Conservation (phyloP, 2,888 invertebrate species). For the Priocnemis perturbator region DNA sequence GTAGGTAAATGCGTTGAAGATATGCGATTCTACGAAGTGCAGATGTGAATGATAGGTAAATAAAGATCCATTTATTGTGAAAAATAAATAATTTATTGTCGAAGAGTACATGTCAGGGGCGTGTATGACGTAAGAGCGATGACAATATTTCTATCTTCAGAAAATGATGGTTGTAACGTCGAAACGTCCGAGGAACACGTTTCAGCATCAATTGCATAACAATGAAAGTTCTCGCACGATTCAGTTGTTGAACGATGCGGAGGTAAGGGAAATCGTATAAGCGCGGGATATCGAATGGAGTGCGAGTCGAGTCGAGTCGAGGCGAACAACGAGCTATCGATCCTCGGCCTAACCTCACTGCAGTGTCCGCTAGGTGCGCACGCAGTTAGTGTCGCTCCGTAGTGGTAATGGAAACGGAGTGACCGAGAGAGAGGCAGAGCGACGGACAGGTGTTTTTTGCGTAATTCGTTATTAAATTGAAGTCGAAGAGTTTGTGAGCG, state of each 20-base stretch:
- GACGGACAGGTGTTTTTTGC: slow-evolving; percentile 53
- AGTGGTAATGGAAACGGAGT: slow-evolving; percentile 36
- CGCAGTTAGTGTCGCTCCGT: slow-evolving; percentile 45
- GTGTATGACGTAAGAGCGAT: no score
- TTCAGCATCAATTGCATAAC: not conserved
- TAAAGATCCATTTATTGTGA: no score
- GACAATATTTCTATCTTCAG: no score
- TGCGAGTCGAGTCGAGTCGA: slow-evolving; percentile 28
- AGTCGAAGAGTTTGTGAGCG: not conserved
- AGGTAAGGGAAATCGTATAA: slow-evolving; percentile 11
- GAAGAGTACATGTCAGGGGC: no score
- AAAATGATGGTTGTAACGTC: no score
- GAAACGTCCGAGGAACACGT: no score
- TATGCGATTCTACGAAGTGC: no score
- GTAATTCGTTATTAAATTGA: slow-evolving; percentile 5
- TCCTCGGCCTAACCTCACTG: slow-evolving; percentile 53
- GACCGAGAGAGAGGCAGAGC: slow-evolving; percentile 34
- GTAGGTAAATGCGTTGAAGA: not conserved
- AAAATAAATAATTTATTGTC: no score
- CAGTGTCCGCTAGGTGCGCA: slow-evolving; percentile 56
- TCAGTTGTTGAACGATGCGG: not conserved
- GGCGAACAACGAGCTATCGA: slow-evolving; percentile 31
- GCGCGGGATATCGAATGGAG: slow-evolving; percentile 32
- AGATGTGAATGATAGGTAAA: no score
- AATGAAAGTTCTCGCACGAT: not conserved